Evolutionary conservation across 2,888 invertebrate genomes (phyloP).

Genomic region (Agrilus biguttatus): DNA sequence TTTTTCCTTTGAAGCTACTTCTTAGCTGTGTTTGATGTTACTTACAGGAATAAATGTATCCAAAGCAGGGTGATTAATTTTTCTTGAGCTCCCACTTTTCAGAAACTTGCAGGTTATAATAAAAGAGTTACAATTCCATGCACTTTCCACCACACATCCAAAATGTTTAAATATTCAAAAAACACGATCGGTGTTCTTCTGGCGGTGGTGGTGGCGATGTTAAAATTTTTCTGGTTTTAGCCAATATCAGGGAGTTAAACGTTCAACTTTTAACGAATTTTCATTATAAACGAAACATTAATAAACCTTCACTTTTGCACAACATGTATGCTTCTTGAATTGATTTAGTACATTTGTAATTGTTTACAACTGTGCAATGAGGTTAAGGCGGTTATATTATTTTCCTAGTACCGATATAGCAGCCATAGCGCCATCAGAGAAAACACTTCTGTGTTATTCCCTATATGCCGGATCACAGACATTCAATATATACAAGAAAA

Average conservation of each 20-base stretch:
- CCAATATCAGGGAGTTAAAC: too few relatives aligned
- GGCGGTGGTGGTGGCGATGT: too few relatives aligned
- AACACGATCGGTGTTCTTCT: too few relatives aligned
- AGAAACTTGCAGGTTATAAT: not conserved
- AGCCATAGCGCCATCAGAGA: constrained; percentile 30
- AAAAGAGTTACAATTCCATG: not conserved
- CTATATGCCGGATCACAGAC: constrained; percentile 17
- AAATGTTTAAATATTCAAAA: too few relatives aligned
- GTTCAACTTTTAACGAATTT: too few relatives aligned
- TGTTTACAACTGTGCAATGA: constrained; percentile 21
- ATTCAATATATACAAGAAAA: constrained; percentile 7
- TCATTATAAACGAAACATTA: too few relatives aligned
- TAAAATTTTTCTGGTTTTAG: too few relatives aligned
- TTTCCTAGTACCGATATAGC: constrained; percentile 28
- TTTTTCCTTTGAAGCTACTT: too few relatives aligned
- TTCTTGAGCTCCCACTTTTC: not conserved
- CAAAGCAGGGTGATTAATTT: not conserved
- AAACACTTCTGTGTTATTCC: constrained; percentile 25
- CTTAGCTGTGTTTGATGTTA: not conserved
- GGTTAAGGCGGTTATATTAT: constrained; percentile 29
- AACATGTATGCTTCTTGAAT: too few relatives aligned
- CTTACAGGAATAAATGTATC: not conserved
- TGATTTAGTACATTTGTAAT: constrained; percentile 13
- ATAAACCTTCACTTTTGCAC: too few relatives aligned
- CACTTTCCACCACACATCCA: too few relatives aligned